phyloP scores from a whole-genome alignment of 2,888 invertebrate species.

The Drosophila meridiana region DNA sequence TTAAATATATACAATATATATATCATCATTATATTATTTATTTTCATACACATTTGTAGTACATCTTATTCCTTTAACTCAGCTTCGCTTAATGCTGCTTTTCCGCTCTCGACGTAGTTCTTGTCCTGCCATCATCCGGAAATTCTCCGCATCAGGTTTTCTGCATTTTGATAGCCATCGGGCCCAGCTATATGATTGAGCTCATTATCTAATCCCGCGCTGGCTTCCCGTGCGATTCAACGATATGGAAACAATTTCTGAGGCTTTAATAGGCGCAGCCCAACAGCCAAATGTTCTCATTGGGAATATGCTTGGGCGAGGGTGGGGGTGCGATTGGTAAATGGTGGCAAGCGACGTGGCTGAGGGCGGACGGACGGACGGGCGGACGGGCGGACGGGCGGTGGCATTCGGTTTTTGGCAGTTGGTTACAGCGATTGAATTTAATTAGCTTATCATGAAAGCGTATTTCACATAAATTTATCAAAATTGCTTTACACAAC shows the following conservation, averaged over 20 bases:
- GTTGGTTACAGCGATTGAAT: conserved; percentile 81
- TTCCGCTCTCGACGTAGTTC: not conserved
- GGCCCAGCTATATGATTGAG: conserved; percentile 12
- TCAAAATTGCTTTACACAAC: conserved; percentile 78
- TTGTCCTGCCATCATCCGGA: not conserved
- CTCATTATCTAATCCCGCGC: conserved; percentile 42
- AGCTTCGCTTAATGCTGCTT: not conserved
- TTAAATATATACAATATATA: too few species aligned
- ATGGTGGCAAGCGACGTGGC: not conserved
- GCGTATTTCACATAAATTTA: conserved; percentile 81
- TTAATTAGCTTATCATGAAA: conserved; percentile 81
- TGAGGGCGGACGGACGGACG: not conserved
- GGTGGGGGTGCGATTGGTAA: not conserved
- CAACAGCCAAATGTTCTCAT: conserved; percentile 6
- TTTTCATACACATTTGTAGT: too few species aligned
- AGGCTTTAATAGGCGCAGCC: conserved; percentile 57
- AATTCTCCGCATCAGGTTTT: conserved; percentile 3
- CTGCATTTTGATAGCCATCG: not conserved
- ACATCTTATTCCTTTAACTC: not conserved
- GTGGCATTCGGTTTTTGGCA: conserved; percentile 70
- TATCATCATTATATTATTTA: too few species aligned
- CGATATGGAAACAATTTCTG: conserved; percentile 75
- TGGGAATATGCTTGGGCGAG: conserved; percentile 27
- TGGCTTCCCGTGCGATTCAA: conserved; percentile 45
- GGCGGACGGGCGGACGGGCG: not conserved